Base-by-base conservation (phyloP, 1,140 invertebrate genomes). In the Drosophila ananassae region DNA sequence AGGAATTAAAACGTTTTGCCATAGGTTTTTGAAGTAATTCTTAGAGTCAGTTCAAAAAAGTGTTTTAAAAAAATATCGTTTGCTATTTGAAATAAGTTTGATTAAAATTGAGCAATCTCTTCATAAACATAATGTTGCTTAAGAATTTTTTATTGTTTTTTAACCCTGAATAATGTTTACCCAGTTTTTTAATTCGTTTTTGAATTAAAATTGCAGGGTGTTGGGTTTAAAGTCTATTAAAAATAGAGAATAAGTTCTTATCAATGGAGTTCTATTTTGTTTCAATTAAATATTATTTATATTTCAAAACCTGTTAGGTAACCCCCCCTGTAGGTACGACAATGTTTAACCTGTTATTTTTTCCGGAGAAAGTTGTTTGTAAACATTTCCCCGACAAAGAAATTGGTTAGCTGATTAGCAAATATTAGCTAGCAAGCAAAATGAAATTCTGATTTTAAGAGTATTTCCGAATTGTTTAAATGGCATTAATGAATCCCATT, bases 401-500 rank as follows among this genome's bases (percentile, higher is more conserved):
- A 32, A 32, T 37, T n/a, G 3, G 34, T 10, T 37, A 37, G 10
- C 34, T n/a, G 34, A 37, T 37, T 12, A n/a, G 34, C 34, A 37
- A 37, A 37, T 37, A 37, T 37, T 37, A 12, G 10, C 12, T 12
- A 12, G 34, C 10, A 37, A 37, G n/a, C 3, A 37, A 12, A 12
- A 37, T n/a, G 10, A 37, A n/a, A n/a, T 37, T 10, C 13, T 21
- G 2, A 9, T 44, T 17, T 44, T 8, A 2, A 5, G 17, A 44
- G 39, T 5, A 5, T 44, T 21, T 44, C 3, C 8, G 10, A 21
- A 44, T 7, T 2, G 30, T 28, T 58, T 44, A 25, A 24, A 41
- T 21, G 17, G 8, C 17, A 34, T 13, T 12, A 7, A n/a, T 59
- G 10, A 34, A 12, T 10, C 21, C 17, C 58, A 59, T 59, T 53